These are phyloP conservation scores for Mylabris sibirica DNA, from an alignment of 2,888 invertebrate genomes.

Conservation along the genomic window DNA sequence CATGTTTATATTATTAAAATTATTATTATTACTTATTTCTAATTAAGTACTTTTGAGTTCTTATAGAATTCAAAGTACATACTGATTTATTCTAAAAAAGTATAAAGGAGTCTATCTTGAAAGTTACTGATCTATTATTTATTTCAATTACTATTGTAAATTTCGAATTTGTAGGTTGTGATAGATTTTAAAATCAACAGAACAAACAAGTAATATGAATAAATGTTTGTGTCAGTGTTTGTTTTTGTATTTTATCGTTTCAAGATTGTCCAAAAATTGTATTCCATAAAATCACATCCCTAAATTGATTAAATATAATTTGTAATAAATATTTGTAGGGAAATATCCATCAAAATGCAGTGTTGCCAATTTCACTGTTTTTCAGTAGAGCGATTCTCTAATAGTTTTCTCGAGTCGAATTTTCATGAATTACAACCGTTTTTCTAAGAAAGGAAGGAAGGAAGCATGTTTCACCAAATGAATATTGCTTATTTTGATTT, in stretches of 20 bases:
- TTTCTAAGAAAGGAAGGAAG: too few species aligned
- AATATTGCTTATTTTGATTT: too few species aligned
- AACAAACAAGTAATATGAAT: not conserved
- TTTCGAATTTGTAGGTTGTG: not conserved
- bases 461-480: too few species aligned
- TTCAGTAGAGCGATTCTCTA: too few species aligned
- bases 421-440: too few species aligned
- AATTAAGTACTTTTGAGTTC: not conserved
- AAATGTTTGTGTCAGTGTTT: not conserved
- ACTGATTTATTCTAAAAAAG: not conserved
- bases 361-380: too few species aligned
- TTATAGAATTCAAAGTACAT: conserved; percentile 1
- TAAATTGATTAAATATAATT: too few species aligned
- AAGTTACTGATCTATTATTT: not conserved
- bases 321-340: too few species aligned
- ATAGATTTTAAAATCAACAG: conserved; percentile 4
- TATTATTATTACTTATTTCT: not conserved
- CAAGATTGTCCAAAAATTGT: too few species aligned
- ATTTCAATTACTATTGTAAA: conserved; percentile 2
- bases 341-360: too few species aligned
- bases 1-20: not conserved
- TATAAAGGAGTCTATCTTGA: not conserved
- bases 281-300: too few species aligned
- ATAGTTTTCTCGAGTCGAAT: too few species aligned
- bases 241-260: not conserved